Evolutionary conservation across 2,113 vertebrate genomes (phyloP).

Genomic region (Channa argus): DNA sequence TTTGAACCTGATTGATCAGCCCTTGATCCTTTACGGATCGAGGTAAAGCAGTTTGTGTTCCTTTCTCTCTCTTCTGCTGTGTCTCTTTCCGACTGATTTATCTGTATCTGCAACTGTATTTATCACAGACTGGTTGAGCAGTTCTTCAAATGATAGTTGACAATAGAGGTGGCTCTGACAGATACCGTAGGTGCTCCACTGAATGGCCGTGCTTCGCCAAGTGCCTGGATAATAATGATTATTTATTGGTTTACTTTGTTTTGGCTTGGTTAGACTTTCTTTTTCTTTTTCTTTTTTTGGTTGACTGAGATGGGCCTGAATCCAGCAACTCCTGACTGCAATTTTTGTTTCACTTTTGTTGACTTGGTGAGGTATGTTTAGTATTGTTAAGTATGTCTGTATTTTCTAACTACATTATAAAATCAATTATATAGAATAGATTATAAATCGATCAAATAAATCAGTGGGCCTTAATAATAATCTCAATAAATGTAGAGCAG

Average conservation of each 20-base stretch:
- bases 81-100: neutral
- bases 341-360: too few relatives aligned
- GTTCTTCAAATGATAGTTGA: conserved; percentile 25
- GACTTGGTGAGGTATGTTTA: too few relatives aligned
- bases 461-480: too few relatives aligned
- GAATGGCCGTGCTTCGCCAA: neutral
- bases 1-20: conserved; percentile 31
- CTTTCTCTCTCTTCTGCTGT: neutral
- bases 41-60: conserved; percentile 24
- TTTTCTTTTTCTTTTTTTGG: too few relatives aligned
- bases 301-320: too few relatives aligned
- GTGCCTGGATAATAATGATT: conserved; percentile 18
- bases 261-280: neutral
- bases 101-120: conserved; percentile 23
- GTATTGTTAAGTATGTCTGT: too few relatives aligned
- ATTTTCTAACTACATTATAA: too few relatives aligned
- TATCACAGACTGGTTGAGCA: conserved; percentile 30
- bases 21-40: conserved; percentile 44
- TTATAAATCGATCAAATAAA: too few relatives aligned
- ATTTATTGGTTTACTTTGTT: neutral
- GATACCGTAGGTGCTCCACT: conserved; percentile 12
- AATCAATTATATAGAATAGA: too few relatives aligned
- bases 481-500: too few relatives aligned
- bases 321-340: too few relatives aligned
- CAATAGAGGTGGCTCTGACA: conserved; percentile 11